These are phyloP conservation scores for Chelon labrosus DNA, from an alignment of 2,797 vertebrate genomes.

Conservation along the genomic window DNA sequence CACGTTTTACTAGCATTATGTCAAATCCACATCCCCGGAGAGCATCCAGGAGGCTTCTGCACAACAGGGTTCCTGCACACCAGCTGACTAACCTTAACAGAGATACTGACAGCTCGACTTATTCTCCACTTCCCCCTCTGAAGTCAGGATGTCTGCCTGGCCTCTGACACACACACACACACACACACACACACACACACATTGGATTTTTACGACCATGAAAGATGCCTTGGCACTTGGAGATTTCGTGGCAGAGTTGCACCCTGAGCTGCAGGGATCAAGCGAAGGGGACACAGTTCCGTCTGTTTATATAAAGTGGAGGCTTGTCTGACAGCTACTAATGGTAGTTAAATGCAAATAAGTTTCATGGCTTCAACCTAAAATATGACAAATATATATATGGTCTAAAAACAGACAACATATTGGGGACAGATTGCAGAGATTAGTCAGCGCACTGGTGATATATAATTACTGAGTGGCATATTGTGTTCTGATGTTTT, in stretches of 20 bases:
- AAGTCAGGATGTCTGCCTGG: slow-evolving; percentile 60
- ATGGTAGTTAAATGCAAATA: background rate
- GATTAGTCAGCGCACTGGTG: background rate
- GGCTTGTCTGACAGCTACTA: background rate
- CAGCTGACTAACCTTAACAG: slow-evolving; percentile 49
- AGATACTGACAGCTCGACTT: slow-evolving; percentile 67
- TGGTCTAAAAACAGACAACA: background rate
- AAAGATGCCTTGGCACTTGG: slow-evolving; percentile 49
- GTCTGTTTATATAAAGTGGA: background rate
- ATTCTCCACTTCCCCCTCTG: slow-evolving; percentile 57
- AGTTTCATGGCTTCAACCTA: background rate
- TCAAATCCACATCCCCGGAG: slow-evolving; percentile 58
- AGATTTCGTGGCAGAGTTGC: slow-evolving; percentile 12
- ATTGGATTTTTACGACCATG: slow-evolving; percentile 53
- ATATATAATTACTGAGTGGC: background rate
- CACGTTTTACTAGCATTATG: slow-evolving; percentile 64
- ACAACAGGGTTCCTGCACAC: slow-evolving; percentile 54
- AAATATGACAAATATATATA: background rate
- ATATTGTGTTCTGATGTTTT: background rate
- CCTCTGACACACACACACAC: slow-evolving; percentile 52
- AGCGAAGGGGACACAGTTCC: background rate
- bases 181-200: no score
- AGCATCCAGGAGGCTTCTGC: slow-evolving; percentile 40
- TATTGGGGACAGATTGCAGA: background rate
- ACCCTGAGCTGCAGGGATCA: slow-evolving; percentile 7